Conservation (phyloP, 2,888 invertebrate species). For the Lasioglossum calceatum region DNA sequence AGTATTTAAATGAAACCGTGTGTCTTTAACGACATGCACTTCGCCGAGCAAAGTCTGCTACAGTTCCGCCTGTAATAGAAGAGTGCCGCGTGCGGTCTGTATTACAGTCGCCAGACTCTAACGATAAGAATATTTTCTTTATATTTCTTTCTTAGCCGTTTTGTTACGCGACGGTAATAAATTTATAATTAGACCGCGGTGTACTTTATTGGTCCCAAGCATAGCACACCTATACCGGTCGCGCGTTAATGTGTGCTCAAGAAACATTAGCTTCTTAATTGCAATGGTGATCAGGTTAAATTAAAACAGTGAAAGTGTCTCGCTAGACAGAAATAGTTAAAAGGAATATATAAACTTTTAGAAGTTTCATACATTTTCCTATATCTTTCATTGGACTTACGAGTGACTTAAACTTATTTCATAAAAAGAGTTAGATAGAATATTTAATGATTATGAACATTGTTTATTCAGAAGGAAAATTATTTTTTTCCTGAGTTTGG, state of each 20-base stretch:
- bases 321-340: background rate
- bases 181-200: constrained; percentile 21
- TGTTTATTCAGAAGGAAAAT: background rate
- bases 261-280: constrained; percentile 1
- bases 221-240: background rate
- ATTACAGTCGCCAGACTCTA: constrained; percentile 49
- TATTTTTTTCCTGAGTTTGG: background rate
- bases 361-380: background rate
- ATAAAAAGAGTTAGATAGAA: background rate
- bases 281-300: constrained; percentile 8
- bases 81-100: constrained; percentile 50
- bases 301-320: background rate
- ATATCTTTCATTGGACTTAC: background rate
- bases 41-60: constrained; percentile 53
- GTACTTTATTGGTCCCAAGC: background rate
- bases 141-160: constrained; percentile 24
- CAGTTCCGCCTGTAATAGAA: constrained; percentile 51
- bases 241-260: constrained; percentile 2
- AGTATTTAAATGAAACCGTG: constrained; percentile 64
- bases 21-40: constrained; percentile 66
- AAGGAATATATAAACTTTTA: background rate
- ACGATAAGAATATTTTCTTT: constrained; percentile 50
- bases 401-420: background rate
- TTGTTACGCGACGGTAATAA: constrained; percentile 17
- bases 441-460: background rate